Evolutionary conservation across 30 jellyfish, hydroid and myxozoan species (phyloP).

Genomic region (Pelagia noctiluca): DNA sequence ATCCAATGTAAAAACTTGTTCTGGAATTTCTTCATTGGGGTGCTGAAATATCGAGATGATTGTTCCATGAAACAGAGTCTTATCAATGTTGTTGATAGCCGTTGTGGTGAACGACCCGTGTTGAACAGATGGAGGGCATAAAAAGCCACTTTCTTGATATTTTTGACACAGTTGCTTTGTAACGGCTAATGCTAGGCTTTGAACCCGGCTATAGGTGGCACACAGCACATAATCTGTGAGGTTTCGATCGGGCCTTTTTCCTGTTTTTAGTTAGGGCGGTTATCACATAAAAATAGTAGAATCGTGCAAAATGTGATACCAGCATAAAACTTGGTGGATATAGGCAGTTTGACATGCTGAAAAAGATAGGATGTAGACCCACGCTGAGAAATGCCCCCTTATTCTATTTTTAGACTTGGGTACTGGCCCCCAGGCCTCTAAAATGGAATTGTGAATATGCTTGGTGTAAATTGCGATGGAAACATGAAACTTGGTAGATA

Average conservation of each 20-base stretch:
- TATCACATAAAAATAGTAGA: too few relatives aligned
- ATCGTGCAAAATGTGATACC: too few relatives aligned
- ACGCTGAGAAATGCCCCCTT: too few relatives aligned
- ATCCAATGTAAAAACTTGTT: background rate
- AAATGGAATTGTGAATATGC: too few relatives aligned
- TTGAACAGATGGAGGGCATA: constrained; percentile 40
- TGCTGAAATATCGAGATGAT: constrained; percentile 43
- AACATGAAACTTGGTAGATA: too few relatives aligned
- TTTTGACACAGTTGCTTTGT: background rate
- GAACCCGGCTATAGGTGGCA: background rate
- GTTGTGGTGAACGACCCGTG: constrained; percentile 36
- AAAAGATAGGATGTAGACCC: too few relatives aligned
- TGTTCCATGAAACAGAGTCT: constrained; percentile 60
- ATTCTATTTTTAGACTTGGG: too few relatives aligned
- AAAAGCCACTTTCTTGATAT: constrained; percentile 10
- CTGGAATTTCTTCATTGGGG: constrained; percentile 1
- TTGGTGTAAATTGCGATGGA: too few relatives aligned
- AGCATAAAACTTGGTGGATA: too few relatives aligned
- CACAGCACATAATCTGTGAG: background rate
- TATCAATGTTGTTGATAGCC: constrained; percentile 52
- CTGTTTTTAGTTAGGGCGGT: too few relatives aligned
- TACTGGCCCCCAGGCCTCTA: too few relatives aligned
- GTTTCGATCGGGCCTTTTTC: background rate
- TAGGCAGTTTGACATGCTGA: too few relatives aligned
- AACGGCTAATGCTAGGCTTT: background rate